Evolutionary conservation across 2,113 vertebrate species (phyloP).

Genomic region (Apodemus sylvaticus): DNA sequence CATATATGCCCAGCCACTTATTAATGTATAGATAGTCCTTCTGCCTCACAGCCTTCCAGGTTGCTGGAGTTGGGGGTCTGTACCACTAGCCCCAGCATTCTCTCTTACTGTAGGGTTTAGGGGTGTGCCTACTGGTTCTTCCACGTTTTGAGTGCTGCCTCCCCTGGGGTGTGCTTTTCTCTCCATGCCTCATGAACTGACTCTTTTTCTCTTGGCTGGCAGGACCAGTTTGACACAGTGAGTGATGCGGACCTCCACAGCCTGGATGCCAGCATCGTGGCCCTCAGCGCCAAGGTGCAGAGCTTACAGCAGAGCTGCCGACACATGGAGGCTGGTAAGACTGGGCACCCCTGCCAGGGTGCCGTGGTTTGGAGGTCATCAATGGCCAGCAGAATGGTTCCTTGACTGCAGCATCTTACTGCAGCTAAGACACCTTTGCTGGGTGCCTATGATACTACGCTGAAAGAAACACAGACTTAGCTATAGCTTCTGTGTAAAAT

Average conservation of each 20-base stretch:
- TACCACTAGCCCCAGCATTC: background rate
- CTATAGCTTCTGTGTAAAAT: background rate
- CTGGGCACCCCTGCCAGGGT: background rate
- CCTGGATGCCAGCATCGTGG: slow-evolving; percentile 89
- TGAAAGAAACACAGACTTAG: background rate
- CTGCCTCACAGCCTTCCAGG: background rate
- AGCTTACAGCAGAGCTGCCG: slow-evolving; percentile 90
- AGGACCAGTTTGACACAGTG: slow-evolving; percentile 93
- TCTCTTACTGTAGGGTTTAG: background rate
- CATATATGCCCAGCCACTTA: background rate
- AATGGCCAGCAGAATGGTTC: background rate
- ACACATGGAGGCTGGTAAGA: slow-evolving; percentile 91
- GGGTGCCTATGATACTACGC: background rate
- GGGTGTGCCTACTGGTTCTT: background rate
- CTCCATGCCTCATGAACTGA: background rate
- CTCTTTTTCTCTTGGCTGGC: background rate
- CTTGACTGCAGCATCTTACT: background rate
- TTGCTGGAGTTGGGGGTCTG: background rate
- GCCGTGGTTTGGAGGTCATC: background rate
- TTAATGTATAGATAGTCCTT: background rate
- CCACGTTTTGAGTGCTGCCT: background rate
- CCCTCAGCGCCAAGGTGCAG: slow-evolving; percentile 87
- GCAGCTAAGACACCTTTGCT: background rate
- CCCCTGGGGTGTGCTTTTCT: background rate
- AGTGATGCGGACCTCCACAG: slow-evolving; percentile 91